Conservation (phyloP, 2,797 vertebrate species). For the Pangasius larnaudii region DNA sequence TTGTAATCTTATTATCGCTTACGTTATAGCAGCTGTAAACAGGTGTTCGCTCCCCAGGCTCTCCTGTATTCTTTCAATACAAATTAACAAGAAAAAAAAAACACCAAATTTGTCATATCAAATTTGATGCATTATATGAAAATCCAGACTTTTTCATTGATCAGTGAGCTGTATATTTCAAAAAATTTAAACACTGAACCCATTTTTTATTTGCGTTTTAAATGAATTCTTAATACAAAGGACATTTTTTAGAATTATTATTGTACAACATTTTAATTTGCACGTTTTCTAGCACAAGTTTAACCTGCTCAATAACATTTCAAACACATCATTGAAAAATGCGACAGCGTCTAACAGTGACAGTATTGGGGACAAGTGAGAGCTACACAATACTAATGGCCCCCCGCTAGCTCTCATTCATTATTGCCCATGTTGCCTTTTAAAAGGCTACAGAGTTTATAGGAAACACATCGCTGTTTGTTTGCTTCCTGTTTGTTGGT, state of each 20-base stretch:
- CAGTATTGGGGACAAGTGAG: not conserved
- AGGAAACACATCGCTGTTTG: slow-evolving; percentile 28
- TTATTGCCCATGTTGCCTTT: not conserved
- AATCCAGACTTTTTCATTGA: not conserved
- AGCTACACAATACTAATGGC: slow-evolving; percentile 22
- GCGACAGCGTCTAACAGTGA: not conserved
- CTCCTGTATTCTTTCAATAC: not conserved
- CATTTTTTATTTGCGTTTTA: not conserved
- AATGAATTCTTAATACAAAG: not conserved
- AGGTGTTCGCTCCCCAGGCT: no score
- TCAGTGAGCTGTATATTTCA: not conserved
- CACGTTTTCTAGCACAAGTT: not conserved
- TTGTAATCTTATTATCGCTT: not conserved
- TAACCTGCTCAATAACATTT: not conserved
- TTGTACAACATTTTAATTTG: not conserved
- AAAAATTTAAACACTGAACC: not conserved
- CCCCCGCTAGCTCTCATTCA: slow-evolving; percentile 12
- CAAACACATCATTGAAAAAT: not conserved
- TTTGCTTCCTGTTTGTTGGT: slow-evolving; percentile 60
- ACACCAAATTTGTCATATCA: not conserved
- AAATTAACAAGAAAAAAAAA: not conserved
- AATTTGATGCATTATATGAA: not conserved
- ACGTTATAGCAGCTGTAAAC: not conserved
- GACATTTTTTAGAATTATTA: not conserved
- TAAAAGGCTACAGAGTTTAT: slow-evolving; percentile 20